Base-by-base conservation (phyloP, 1,140 invertebrate species). In the Heliconius hewitsoni region DNA sequence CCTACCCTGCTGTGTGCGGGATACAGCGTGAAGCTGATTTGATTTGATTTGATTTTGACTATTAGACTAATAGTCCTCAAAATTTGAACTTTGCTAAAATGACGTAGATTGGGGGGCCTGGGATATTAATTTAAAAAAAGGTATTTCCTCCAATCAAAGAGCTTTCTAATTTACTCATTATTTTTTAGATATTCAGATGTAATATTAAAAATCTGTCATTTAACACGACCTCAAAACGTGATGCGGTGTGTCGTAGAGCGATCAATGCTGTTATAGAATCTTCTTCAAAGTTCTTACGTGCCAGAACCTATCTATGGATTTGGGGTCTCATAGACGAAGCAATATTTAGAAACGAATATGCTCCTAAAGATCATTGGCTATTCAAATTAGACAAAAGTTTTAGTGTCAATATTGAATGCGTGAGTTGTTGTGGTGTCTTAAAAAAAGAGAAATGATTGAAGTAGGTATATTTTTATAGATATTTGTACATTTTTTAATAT, bases 181-280 rank as follows among this genome's bases (percentile, higher is more conserved):
- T 52, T 23, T 23, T 23, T 23, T 57, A 93, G 92, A 83, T 94
- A 23, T 94, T 93, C 71, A 86, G 90, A 39, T 94, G 93, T 76
- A 91, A 92, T 71, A 87, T 91, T 42, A 82, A 85, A 23, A 88
- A 93, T 60, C 83, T 94, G 1, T 79, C 76, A 16, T 91, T 92
- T 76, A 93, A 93, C 76, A 86, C 82, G 1, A 73, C 80, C 8
- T 82, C 81, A 34, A 80, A 87, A 16, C 77, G 82, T 8, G 91
- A 93, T 74, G 84, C 86, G 0, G 88, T 90, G 1, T 86, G 87
- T 52, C 81, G 82, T n/a, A 82, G 89, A 0, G 92, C 91, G 0
- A 77, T 94, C 3, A 79, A 84, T 1, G 91, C 91, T 0, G 86
- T 91, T 0, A 19, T 87, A 3, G 81, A 87, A 11, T 84, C 89